Conservation (phyloP, 2,888 invertebrate genomes). For the Hydrotaea diabolus region DNA sequence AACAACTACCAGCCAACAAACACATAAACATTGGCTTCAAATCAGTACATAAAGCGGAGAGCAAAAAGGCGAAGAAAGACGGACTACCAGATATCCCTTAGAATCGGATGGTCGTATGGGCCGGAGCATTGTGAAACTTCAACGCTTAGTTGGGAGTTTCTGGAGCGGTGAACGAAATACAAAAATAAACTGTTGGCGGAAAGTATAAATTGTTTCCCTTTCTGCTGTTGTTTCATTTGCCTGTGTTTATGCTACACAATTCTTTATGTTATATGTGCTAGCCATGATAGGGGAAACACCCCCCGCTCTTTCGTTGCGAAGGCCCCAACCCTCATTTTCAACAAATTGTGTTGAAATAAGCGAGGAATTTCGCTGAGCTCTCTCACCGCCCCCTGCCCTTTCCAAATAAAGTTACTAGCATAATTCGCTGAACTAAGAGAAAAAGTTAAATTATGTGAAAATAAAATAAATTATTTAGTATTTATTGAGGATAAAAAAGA, state of each 20-base stretch:
- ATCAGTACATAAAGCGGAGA: background rate
- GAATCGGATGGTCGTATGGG: background rate
- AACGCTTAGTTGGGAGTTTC: too few relatives aligned
- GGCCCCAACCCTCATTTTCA: background rate
- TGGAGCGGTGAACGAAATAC: background rate
- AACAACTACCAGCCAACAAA: constrained; percentile 34
- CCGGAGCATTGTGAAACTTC: background rate
- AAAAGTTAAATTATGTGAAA: too few relatives aligned
- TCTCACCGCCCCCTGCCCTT: too few relatives aligned
- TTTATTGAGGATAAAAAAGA: too few relatives aligned
- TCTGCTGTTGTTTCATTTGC: background rate
- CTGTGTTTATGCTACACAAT: background rate
- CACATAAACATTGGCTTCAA: constrained; percentile 15
- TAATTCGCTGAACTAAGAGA: too few relatives aligned
- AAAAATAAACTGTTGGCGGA: background rate
- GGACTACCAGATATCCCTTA: too few relatives aligned
- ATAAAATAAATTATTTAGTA: too few relatives aligned
- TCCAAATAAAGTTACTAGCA: too few relatives aligned
- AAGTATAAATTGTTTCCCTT: background rate
- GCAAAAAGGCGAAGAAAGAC: background rate
- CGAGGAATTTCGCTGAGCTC: too few relatives aligned
- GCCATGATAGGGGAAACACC: background rate
- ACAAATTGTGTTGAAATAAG: too few relatives aligned
- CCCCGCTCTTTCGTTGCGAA: background rate
- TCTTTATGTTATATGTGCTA: background rate